These are phyloP conservation scores for Noctua fimbriata DNA, from an alignment of 2,888 invertebrate genomes.

Conservation along the genomic window DNA sequence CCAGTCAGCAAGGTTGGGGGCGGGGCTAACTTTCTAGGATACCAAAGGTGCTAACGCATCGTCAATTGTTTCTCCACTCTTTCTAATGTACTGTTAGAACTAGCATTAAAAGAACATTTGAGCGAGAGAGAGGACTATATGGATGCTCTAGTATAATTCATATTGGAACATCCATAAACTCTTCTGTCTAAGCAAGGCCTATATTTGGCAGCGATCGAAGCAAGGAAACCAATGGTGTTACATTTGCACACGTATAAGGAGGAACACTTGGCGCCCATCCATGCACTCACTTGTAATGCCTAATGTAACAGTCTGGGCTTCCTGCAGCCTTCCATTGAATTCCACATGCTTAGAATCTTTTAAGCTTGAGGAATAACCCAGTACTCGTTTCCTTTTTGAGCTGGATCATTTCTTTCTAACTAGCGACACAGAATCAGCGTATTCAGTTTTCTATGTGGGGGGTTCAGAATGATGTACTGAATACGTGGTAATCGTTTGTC, in stretches of 20 bases:
- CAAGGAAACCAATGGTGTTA: constrained; percentile 25
- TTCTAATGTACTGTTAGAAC: constrained; percentile 2
- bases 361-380: constrained; percentile 11
- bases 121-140: constrained; percentile 12
- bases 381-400: not conserved
- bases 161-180: not conserved
- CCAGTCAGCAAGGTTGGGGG: not conserved
- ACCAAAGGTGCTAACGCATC: not conserved
- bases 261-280: constrained; percentile 55
- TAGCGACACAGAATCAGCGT: no score
- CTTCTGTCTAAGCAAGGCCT: not conserved
- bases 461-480: no score
- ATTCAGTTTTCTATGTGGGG: no score
- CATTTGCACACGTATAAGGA: constrained; percentile 10
- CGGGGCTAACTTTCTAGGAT: not conserved
- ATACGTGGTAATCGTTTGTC: no score
- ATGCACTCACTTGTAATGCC: constrained; percentile 39
- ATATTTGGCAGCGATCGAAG: constrained; percentile 12
- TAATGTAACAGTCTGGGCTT: constrained; percentile 44
- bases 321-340: constrained; percentile 47
- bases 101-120: not conserved
- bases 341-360: constrained; percentile 40
- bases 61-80: not conserved
- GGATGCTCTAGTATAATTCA: not conserved
- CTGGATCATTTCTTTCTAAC: not conserved